Evolutionary conservation across 53 echinoderm and acorn worm species (phyloP).

Genomic region (Arbacia lixula): DNA sequence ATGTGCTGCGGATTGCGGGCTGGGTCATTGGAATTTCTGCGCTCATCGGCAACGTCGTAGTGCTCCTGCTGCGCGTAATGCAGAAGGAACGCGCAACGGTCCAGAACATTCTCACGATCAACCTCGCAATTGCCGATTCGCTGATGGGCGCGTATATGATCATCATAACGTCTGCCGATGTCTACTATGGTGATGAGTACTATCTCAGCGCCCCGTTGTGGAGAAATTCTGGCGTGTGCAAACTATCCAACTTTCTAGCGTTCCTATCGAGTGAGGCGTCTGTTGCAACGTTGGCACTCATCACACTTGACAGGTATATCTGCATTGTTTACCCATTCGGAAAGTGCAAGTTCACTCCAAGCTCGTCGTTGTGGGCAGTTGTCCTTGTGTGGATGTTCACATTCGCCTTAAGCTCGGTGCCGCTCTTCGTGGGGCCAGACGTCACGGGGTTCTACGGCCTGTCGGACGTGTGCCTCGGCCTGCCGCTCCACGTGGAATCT

Average conservation of each 20-base stretch:
- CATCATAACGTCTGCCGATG: conserved; percentile 51
- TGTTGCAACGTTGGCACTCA: conserved; percentile 39
- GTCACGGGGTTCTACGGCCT: conserved; percentile 37
- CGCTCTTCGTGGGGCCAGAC: neutral
- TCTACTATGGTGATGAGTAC: conserved; percentile 29
- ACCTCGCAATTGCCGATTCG: conserved; percentile 51
- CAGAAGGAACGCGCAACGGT: neutral
- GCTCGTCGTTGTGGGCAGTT: neutral
- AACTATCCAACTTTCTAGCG: conserved; percentile 43
- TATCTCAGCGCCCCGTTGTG: conserved; percentile 12
- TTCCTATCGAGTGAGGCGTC: conserved; percentile 61
- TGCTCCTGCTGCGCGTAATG: conserved; percentile 29
- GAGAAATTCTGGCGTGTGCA: conserved; percentile 32
- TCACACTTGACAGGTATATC: conserved; percentile 55
- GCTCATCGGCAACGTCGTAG: conserved; percentile 44
- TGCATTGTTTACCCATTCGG: conserved; percentile 54
- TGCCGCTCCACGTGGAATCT: conserved; percentile 27
- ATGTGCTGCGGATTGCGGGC: neutral
- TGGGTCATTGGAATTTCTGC: conserved; percentile 54
- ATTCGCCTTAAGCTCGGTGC: neutral
- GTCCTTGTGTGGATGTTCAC: neutral
- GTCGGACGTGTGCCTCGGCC: conserved; percentile 51
- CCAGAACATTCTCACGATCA: conserved; percentile 27
- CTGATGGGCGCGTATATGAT: conserved; percentile 64
- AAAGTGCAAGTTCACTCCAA: neutral